Conservation (phyloP, 2,113 vertebrate species). For the Cettia cetti region DNA sequence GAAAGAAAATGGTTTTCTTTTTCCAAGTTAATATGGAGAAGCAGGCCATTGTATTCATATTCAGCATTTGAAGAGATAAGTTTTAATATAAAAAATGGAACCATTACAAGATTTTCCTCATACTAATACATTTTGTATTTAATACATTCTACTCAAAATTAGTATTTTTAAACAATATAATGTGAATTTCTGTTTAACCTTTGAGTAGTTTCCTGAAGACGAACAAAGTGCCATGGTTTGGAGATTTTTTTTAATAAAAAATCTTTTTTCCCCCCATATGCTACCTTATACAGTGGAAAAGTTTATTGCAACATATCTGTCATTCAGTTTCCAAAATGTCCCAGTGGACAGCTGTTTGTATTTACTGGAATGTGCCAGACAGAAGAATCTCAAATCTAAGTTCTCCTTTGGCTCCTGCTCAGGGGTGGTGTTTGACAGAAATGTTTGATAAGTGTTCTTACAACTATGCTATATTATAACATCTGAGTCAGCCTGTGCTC, state of each 20-base stretch:
- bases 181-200: neutral
- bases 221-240: neutral
- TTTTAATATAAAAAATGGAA: neutral
- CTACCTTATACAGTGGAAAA: neutral
- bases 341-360: conserved; percentile 25
- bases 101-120: neutral
- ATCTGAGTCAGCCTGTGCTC: neutral
- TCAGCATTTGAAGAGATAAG: neutral
- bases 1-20: neutral
- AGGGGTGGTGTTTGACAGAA: neutral
- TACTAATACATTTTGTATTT: neutral
- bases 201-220: neutral
- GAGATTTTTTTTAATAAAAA: neutral
- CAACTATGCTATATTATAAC: neutral
- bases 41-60: neutral
- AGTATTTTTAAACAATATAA: neutral
- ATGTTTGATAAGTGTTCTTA: neutral
- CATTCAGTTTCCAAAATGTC: neutral
- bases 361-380: neutral
- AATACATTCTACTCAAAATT: neutral
- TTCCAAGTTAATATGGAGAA: neutral
- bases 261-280: accelerated
- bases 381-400: conserved; percentile 19
- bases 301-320: neutral
- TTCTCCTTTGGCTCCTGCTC: conserved; percentile 4